Evolutionary conservation across 2,888 invertebrate species (phyloP).

Genomic region (Rhaphigaster nebulosa): DNA sequence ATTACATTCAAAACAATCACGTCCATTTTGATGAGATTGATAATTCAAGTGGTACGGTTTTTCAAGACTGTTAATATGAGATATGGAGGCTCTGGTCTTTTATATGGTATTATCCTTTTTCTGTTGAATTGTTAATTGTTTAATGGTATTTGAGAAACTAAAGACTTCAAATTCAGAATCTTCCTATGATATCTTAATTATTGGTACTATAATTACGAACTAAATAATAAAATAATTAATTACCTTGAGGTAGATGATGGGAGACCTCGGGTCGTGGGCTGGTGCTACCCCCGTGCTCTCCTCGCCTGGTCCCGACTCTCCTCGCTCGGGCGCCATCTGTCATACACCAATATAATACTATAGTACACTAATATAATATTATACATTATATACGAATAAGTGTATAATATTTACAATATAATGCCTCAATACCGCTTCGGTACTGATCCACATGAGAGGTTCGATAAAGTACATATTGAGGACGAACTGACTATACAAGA

Average conservation of each 20-base stretch:
- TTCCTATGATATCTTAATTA: too few species aligned
- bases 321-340: conserved; percentile 67
- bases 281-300: conserved; percentile 63
- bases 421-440: background rate
- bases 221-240: background rate
- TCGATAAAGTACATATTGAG: background rate
- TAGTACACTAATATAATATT: background rate
- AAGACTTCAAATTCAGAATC: too few species aligned
- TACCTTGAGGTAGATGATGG: conserved; percentile 64
- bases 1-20: too few species aligned
- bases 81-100: too few species aligned
- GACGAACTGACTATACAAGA: background rate
- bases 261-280: conserved; percentile 59
- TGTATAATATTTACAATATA: background rate
- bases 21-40: too few species aligned
- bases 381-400: background rate
- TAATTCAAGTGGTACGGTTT: too few species aligned
- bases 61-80: too few species aligned
- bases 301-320: conserved; percentile 65
- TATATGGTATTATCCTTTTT: too few species aligned
- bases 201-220: too few species aligned
- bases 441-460: background rate
- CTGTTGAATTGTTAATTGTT: too few species aligned
- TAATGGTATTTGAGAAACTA: too few species aligned
- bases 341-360: background rate